Percentiles rank a stretch among this genome's conserved stretches.
phyloP scores from a whole-genome alignment of 2,113 vertebrate species.

The Cyprinodon brontotheroides region DNA sequence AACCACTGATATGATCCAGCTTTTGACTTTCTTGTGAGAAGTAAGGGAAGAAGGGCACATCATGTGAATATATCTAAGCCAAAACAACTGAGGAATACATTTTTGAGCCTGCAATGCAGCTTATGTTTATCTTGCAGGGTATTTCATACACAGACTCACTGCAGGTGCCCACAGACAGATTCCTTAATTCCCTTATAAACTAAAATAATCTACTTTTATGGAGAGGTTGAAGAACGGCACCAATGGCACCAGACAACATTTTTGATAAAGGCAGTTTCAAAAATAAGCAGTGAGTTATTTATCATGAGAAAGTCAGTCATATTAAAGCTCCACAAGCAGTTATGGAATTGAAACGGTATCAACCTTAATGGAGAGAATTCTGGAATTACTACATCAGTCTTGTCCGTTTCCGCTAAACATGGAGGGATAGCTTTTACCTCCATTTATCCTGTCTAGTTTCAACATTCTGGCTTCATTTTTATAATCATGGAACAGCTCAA shows the following conservation, averaged over 20 bases:
- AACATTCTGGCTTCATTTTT: constrained; percentile 48
- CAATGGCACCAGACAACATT: constrained; percentile 5
- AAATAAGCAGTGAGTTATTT: constrained; percentile 23
- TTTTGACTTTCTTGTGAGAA: constrained; percentile 41
- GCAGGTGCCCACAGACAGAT: constrained; percentile 31
- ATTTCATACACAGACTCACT: constrained; percentile 41
- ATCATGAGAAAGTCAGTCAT: constrained; percentile 10
- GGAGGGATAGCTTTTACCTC: constrained; percentile 33
- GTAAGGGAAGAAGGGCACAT: constrained; percentile 19
- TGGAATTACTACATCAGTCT: constrained; percentile 49
- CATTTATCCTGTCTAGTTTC: constrained; percentile 31
- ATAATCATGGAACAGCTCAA: constrained; percentile 55
- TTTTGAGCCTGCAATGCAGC: constrained; percentile 56
- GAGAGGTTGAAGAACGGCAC: constrained; percentile 46
- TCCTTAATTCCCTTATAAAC: constrained; percentile 42
- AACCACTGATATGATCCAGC: constrained; percentile 37
- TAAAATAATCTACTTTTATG: constrained; percentile 18
- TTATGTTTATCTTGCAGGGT: constrained; percentile 64
- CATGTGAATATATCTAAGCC: constrained; percentile 49
- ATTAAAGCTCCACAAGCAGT: constrained; percentile 19
- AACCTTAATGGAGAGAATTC: constrained; percentile 13
- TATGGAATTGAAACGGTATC: constrained; percentile 34
- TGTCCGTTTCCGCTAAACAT: constrained; percentile 20
- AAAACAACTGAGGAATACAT: constrained; percentile 40
- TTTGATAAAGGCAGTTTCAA: constrained; percentile 20